Evolutionary conservation across 2,888 invertebrate species (phyloP).

Genomic region (Ormyrus thymus): DNA sequence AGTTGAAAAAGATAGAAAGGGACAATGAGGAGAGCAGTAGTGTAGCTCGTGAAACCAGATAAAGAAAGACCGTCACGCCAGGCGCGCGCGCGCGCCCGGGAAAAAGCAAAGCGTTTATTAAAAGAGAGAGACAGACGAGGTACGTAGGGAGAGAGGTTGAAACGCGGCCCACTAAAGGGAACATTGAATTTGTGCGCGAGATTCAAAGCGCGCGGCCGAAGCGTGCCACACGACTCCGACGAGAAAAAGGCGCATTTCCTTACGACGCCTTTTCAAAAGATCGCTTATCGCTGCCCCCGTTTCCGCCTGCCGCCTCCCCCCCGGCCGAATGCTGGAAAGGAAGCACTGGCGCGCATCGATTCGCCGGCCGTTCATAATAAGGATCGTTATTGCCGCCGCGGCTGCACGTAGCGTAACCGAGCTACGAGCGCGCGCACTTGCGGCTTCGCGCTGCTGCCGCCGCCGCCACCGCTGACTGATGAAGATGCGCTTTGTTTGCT

Average conservation of each 20-base stretch:
- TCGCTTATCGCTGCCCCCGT: slow-evolving; percentile 13
- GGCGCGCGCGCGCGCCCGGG: neutral
- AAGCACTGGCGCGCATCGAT: too few species aligned
- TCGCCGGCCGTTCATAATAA: slow-evolving; percentile 6
- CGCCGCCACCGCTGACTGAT: too few species aligned
- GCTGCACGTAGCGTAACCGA: slow-evolving; percentile 32
- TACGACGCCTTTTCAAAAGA: slow-evolving; percentile 12
- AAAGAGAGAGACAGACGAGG: slow-evolving; percentile 18
- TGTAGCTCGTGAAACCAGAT: slow-evolving; percentile 2
- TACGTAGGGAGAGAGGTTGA: neutral
- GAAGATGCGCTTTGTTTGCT: too few species aligned
- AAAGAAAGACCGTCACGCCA: neutral
- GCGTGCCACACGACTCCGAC: slow-evolving; percentile 12
- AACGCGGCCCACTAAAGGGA: slow-evolving; percentile 13
- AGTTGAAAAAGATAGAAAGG: slow-evolving; percentile 13
- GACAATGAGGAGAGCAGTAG: slow-evolving; percentile 12
- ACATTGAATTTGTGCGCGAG: slow-evolving; percentile 50
- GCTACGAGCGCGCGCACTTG: slow-evolving; percentile 28
- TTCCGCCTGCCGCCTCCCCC: neutral
- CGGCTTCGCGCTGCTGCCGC: too few species aligned
- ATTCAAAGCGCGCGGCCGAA: slow-evolving; percentile 32
- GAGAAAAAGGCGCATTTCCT: neutral
- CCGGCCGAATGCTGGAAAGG: too few species aligned
- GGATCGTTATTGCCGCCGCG: slow-evolving; percentile 38
- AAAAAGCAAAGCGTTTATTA: slow-evolving; percentile 41